These are phyloP conservation scores for Drosophila quinaria DNA, from an alignment of 2,888 invertebrate species.

Conservation along the genomic window DNA sequence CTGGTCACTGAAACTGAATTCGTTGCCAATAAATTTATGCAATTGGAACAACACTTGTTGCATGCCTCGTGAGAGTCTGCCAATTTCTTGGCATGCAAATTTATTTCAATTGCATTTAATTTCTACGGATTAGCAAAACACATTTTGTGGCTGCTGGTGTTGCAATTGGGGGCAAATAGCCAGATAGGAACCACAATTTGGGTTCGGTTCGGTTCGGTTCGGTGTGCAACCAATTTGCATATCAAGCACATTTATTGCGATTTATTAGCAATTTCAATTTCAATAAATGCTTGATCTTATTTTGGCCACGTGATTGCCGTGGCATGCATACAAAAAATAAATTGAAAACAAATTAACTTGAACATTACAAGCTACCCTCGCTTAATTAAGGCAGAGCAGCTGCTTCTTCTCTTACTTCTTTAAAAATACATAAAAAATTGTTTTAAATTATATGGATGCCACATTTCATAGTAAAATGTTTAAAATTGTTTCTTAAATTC, in stretches of 20 bases:
- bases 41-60: conserved; percentile 77
- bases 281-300: conserved; percentile 49
- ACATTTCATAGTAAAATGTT: not conserved
- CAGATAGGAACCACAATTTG: conserved; percentile 17
- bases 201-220: conserved; percentile 6
- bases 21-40: conserved; percentile 79
- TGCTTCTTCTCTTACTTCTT: not conserved
- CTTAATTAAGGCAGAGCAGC: not conserved
- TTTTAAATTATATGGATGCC: not conserved
- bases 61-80: conserved; percentile 46
- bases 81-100: conserved; percentile 70
- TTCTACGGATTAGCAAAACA: conserved; percentile 70
- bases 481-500: not conserved
- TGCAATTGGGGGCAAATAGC: conserved; percentile 10
- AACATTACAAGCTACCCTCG: not conserved
- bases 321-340: conserved; percentile 2
- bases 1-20: conserved; percentile 38
- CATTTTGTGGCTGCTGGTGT: conserved; percentile 31
- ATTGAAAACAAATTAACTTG: not conserved
- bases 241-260: conserved; percentile 63
- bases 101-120: conserved; percentile 80
- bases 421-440: not conserved
- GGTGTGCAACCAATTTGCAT: conserved; percentile 51
- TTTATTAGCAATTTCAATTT: conserved; percentile 75
- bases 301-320: conserved; percentile 48